phyloP scores from a whole-genome alignment of 2,113 vertebrate species.

The Albula glossodonta region DNA sequence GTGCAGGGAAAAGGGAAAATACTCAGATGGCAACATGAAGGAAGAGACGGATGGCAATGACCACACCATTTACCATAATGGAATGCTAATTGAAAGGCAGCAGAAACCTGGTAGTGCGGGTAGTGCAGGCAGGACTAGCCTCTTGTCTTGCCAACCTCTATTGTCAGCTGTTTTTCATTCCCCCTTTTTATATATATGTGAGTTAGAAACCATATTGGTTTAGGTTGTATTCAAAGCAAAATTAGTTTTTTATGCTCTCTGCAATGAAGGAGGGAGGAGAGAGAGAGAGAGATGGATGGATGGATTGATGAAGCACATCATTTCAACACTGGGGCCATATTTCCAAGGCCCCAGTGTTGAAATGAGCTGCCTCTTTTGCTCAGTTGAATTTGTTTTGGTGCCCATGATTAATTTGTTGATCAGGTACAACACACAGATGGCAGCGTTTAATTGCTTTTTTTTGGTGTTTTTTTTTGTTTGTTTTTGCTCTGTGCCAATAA shows the following conservation, averaged over 20 bases:
- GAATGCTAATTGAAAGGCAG: background rate
- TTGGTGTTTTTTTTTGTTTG: slow-evolving; percentile 35
- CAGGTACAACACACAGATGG: slow-evolving; percentile 47
- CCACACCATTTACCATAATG: background rate
- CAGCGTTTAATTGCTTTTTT: slow-evolving; percentile 37
- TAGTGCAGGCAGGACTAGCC: background rate
- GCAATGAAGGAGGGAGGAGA: no score
- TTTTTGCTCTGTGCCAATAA: slow-evolving; percentile 44
- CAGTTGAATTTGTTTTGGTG: slow-evolving; percentile 25
- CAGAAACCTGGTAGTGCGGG: background rate
- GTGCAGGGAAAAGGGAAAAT: background rate
- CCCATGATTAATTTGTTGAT: slow-evolving; percentile 54
- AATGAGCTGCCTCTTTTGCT: slow-evolving; percentile 27
- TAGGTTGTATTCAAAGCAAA: no score
- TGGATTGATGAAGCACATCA: background rate
- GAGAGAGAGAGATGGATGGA: no score
- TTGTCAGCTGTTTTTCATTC: no score
- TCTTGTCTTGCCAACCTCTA: background rate
- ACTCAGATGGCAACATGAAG: background rate
- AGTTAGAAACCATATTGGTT: no score
- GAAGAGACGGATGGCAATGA: background rate
- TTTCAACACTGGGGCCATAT: no score
- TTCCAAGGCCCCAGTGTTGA: slow-evolving; percentile 28
- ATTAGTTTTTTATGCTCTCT: no score
- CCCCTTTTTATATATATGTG: no score